Evolutionary conservation across 2,888 invertebrate species (phyloP), one percentile per base, ranked within the genome.

Genomic region (Poecilus cupreus): DNA sequence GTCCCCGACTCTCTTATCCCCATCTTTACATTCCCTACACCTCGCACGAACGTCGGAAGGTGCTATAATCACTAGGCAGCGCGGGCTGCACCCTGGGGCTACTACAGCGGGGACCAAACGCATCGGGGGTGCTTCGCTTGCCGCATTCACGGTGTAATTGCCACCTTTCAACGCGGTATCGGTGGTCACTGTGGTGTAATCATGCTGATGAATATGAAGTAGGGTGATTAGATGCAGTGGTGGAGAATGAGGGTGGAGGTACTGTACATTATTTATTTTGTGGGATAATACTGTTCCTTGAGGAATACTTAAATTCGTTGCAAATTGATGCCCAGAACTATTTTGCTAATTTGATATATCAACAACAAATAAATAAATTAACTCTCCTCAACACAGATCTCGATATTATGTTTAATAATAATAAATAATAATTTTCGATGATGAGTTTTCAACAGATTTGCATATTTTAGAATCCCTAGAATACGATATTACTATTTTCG

Each of bases 151-250:
- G 54, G 20, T 68, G 68, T 68, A 68, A 68, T 68, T 68, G 68
- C 68, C 68, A 68, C 68, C 68, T 68, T 68, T 68, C 68, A 68
- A 68, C 68, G 22, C 37, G 43, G 60, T 26, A 60, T 54, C 22
- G 20, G 20, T 24, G 60, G 60, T 24, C 60, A 60, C 60, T 54
- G 11, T 6, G 11, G 20, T 24, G 26, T 60, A 60, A 60, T 60
- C 60, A 60, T 18, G 26, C 26, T 16, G 11, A 39, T 16, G 39
- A n/a, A 54, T 54, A 43, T 43, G 43, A 43, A 43, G 43, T n/a
- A n/a, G 43, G 43, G 13, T 11, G 43, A 43, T 43, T 32, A 32
- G 2, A 18, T 1, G 18, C 22, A 54, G 54, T 22, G 43, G n/a
- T 13, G 43, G 11, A 43, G 43, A 43, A 32, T 32, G 32, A 32